Evolutionary conservation across 2,888 invertebrate species (phyloP), one percentile per base, ranked within the genome.

Genomic region (Volucella bombylans): DNA sequence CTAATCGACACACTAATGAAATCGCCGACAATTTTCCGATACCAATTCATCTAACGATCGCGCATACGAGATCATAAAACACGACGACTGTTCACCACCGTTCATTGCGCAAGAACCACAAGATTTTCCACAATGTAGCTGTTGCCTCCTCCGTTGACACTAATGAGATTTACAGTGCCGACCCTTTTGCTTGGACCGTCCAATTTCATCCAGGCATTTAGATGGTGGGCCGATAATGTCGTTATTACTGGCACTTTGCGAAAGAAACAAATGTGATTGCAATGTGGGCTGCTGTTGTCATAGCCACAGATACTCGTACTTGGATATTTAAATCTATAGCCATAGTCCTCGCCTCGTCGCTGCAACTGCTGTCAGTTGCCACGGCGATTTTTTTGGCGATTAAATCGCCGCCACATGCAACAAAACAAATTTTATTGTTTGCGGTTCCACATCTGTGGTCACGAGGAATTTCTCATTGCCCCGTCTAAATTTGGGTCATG

Each of bases 361-460:
- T n/a, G 61, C 52, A 45, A 43, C 18, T 62, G 38, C 39, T 23
- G 43, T 12, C 12, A 50, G 67, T 39, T 43, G 62, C 68, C 47
- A n/a, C 47, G 54, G 52, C 71, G 43, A 4, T 31, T 31, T 77
- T 65, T 77, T 67, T 61, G 67, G 38, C 41, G 78, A 73, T 78
- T 68, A 55, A 57, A 78, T 78, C 73, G 73, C 18, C 49, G 71
- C 31, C 76, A 69, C 65, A 59, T 59, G 64, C 31, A 71, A 49
- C 50, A 50, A 47, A 57, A 73, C 57, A 68, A 82, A 73, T 73
- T 72, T 73, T 78, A 82, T 78, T 82, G 68, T 64, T 31, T 47
- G 55, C 41, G 18, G 82, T 82, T 82, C 82, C 82, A 82, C 78
- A 78, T 78, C 82, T 82, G 82, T 82, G 68, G 47, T 59, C 73